Base-by-base conservation (phyloP, 2,113 vertebrate species). In the Canis aureus region DNA sequence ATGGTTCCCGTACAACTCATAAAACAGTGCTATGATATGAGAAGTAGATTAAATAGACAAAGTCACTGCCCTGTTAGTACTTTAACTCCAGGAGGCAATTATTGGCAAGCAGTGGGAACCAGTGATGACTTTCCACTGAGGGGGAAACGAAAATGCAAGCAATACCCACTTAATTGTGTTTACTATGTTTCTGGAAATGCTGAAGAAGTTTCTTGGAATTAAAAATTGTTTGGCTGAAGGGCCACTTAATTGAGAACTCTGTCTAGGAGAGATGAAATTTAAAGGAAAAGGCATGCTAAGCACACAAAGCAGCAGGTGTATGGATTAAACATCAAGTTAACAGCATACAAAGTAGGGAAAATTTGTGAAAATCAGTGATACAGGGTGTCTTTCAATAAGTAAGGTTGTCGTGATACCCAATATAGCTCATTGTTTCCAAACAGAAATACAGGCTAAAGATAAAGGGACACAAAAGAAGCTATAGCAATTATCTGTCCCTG, bases 301-400 rank as follows among this genome's bases (percentile, higher is more conserved):
- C 55, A 76, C 81, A 83, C 12, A 76, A 90, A 94, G 64, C 43
- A 90, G 67, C 80, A 85, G 69, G 74, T 76, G 0, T 89, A 86
- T 96, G 53, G 86, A 96, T 95, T 97, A 96, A 96, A 90, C 57
- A 95, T 89, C 73, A 96, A 95, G 59, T 88, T 90, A 80, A 66
- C 80, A 91, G 57, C 83, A 84, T 27, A 78, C 53, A 71, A 89
- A 82, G 25, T 69, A 88, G 49, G 11, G 35, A n/a, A 78, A 38
- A 57, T 88, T 91, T 91, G 93, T 86, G 66, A 78, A 96, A 73
- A 89, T 91, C 83, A 53, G 5, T 60, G 32, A 81, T 81, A 49
- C 25, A 25, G 13, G 22, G 69, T 32, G 66, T 38, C 38, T 79
- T 88, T 96, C 60, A 86, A 35, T 94, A 66, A 57, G 27, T 32